Percentiles rank a stretch among this genome's conserved stretches.
phyloP scores from a whole-genome alignment of 2,888 invertebrate species.

The Drosophila antonietae region DNA sequence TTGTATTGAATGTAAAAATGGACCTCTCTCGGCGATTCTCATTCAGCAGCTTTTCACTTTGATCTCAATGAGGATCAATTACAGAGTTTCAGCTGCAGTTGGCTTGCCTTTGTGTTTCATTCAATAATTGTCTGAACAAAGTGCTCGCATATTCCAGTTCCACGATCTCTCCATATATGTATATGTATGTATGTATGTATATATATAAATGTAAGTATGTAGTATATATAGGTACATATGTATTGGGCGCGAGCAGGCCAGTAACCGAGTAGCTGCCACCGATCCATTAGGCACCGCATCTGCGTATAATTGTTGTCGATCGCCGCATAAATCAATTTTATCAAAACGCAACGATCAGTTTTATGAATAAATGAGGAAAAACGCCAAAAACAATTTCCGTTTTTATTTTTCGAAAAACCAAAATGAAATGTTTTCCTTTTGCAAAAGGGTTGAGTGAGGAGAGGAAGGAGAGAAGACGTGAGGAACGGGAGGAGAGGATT shows the following conservation, averaged over 20 bases:
- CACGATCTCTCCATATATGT: neutral
- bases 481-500: neutral
- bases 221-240: neutral
- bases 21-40: neutral
- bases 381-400: conserved; percentile 65
- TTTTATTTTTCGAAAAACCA: conserved; percentile 46
- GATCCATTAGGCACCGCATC: conserved; percentile 81
- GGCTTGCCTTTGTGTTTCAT: neutral
- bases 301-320: conserved; percentile 78
- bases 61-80: conserved; percentile 1
- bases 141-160: conserved; percentile 3
- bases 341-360: conserved; percentile 80
- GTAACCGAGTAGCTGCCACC: conserved; percentile 52
- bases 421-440: conserved; percentile 50
- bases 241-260: conserved; percentile 1
- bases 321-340: conserved; percentile 82
- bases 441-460: conserved; percentile 14
- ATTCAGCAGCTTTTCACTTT: neutral
- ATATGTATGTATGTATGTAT: neutral
- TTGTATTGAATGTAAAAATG: neutral
- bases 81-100: neutral
- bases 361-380: conserved; percentile 70
- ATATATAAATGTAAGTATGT: neutral
- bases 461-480: neutral
- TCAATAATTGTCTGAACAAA: conserved; percentile 10